Percentiles rank a stretch among this genome's conserved stretches.
Evolutionary conservation across 2,113 vertebrate genomes (phyloP).

Genomic region (Ailuropoda melanoleuca): DNA sequence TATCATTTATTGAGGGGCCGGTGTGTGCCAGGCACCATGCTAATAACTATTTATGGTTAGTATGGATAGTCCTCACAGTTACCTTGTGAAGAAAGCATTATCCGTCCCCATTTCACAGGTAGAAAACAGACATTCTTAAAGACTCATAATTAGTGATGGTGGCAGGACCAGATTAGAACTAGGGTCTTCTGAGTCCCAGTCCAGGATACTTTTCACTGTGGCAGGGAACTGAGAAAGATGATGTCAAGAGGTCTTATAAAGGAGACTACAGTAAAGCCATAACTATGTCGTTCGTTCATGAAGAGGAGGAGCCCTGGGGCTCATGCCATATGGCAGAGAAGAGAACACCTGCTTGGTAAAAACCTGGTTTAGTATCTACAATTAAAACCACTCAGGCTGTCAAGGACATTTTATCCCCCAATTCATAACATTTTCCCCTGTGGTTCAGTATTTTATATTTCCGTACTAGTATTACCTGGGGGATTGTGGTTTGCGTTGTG

Average conservation of each 20-base stretch:
- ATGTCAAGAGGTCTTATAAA: conserved; percentile 49
- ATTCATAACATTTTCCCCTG: not conserved
- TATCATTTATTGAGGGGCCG: not conserved
- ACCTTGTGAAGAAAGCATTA: not conserved
- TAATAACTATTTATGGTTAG: not conserved
- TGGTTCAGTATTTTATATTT: conserved; percentile 5
- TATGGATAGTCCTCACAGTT: not conserved
- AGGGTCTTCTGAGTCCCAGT: not conserved
- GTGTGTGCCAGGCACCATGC: not conserved
- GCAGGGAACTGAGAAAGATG: conserved; percentile 16
- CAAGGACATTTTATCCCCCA: conserved; percentile 27
- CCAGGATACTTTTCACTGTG: not conserved
- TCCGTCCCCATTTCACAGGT: not conserved
- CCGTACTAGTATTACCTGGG: conserved; percentile 1
- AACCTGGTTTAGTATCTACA: conserved; percentile 17
- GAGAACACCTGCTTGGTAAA: conserved; percentile 61
- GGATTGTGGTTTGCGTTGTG: not conserved
- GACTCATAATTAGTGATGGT: not conserved
- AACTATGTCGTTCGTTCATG: not conserved
- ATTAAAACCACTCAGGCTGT: not conserved
- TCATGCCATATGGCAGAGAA: conserved; percentile 64
- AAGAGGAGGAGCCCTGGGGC: conserved; percentile 59
- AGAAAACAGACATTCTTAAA: conserved; percentile 3
- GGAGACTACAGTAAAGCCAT: not conserved
- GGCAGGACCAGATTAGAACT: not conserved